Evolutionary conservation across 2,113 vertebrate genomes (phyloP).

Genomic region (Heteronetta atricapilla): DNA sequence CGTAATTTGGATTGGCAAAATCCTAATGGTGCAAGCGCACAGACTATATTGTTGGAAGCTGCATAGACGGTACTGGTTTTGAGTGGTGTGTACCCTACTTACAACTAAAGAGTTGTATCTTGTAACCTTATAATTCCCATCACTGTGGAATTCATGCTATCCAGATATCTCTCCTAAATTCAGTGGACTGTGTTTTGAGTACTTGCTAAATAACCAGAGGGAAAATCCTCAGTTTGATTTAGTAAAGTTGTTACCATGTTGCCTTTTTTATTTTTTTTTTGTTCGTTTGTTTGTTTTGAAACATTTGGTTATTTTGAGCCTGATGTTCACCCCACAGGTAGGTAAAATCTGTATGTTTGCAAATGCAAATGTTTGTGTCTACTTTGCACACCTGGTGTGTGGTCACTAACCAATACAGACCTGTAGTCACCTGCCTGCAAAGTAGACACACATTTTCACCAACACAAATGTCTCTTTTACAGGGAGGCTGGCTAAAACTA

Average conservation of each 20-base stretch:
- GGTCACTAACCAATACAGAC: neutral
- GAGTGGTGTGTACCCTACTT: neutral
- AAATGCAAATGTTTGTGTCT: neutral
- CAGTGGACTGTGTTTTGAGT: conserved; percentile 65
- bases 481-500: neutral
- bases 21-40: neutral
- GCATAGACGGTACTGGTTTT: neutral
- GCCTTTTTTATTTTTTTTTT: neutral
- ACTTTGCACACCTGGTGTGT: neutral
- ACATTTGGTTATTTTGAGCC: neutral
- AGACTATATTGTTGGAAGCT: neutral
- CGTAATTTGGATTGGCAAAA: neutral
- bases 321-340: conserved; percentile 32
- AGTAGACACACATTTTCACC: neutral
- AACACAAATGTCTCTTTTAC: neutral
- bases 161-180: conserved; percentile 65
- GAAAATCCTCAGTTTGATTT: neutral
- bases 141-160: conserved; percentile 47
- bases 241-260: neutral
- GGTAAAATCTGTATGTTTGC: neutral
- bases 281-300: neutral
- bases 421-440: neutral
- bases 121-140: neutral
- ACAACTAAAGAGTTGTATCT: neutral
- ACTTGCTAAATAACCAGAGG: neutral